phyloP scores from a whole-genome alignment of 2,888 invertebrate species.

The Adineta ricciae region DNA sequence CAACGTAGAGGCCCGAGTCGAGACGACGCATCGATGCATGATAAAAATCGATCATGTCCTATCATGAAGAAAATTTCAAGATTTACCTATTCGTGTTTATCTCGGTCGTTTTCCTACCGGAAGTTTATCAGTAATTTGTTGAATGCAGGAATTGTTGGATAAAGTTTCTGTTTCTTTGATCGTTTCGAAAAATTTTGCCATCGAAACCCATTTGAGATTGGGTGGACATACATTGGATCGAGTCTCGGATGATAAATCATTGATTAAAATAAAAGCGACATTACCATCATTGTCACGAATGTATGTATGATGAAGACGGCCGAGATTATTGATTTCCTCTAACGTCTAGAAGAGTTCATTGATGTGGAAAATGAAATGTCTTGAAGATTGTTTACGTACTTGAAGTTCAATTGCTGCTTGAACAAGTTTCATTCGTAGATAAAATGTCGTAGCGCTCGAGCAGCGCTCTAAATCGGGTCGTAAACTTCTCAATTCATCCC shows the following conservation, averaged over 20 bases:
- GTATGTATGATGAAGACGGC: constrained; percentile 83
- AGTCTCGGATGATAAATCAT: constrained; percentile 1
- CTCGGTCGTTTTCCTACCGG: not conserved
- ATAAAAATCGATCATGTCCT: constrained; percentile 20
- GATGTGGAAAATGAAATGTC: not conserved
- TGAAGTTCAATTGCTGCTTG: constrained; percentile 84
- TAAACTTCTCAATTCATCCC: constrained; percentile 69
- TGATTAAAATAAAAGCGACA: not conserved
- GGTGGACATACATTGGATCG: not conserved
- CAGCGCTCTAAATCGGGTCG: constrained; percentile 89
- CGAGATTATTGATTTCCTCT: constrained; percentile 79
- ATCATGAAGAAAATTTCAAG: not conserved
- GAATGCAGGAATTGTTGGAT: not conserved
- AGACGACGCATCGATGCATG: constrained; percentile 59
- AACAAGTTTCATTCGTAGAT: constrained; percentile 78
- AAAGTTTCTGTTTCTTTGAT: constrained; percentile 8
- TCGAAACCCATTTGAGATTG: not conserved
- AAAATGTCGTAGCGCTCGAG: constrained; percentile 71
- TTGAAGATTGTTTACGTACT: constrained; percentile 41
- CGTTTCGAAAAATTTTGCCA: not conserved
- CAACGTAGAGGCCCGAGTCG: constrained; percentile 77
- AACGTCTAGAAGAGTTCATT: constrained; percentile 59
- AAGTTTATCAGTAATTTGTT: constrained; percentile 16
- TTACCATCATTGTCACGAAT: constrained; percentile 47
- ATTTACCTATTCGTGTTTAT: not conserved